These are phyloP conservation scores for Aplocera efformata DNA, from an alignment of 2,888 invertebrate species.

Conservation along the genomic window DNA sequence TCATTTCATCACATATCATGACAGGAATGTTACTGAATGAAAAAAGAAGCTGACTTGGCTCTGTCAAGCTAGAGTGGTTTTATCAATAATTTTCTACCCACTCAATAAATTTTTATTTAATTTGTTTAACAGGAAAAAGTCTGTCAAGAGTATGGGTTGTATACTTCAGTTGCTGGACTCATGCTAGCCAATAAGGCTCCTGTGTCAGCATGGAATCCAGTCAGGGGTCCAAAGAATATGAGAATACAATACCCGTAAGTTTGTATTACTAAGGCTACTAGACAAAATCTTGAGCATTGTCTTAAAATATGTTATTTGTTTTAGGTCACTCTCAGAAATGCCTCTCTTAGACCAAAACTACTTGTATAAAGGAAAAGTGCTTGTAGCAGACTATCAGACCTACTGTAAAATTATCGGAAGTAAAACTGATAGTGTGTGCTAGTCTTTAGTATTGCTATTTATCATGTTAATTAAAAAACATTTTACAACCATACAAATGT, in stretches of 20 bases:
- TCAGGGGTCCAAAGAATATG: slow-evolving; percentile 79
- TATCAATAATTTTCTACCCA: not conserved
- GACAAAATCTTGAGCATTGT: too few species aligned
- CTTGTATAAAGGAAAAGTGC: slow-evolving; percentile 66
- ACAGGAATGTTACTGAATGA: too few species aligned
- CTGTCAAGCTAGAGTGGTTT: too few species aligned
- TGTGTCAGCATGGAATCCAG: slow-evolving; percentile 87
- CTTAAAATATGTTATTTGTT: too few species aligned
- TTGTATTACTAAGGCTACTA: too few species aligned
- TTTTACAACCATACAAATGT: slow-evolving; percentile 1
- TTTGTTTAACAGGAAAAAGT: slow-evolving; percentile 58
- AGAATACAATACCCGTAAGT: slow-evolving; percentile 70
- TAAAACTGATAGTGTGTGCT: slow-evolving; percentile 12
- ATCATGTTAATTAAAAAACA: slow-evolving; percentile 2
- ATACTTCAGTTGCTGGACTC: slow-evolving; percentile 83
- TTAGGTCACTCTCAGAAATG: slow-evolving; percentile 54
- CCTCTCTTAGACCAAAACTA: slow-evolving; percentile 55
- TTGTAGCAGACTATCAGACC: slow-evolving; percentile 70
- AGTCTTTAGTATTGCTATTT: slow-evolving; percentile 1
- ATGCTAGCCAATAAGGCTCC: slow-evolving; percentile 86
- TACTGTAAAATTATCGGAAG: slow-evolving; percentile 66
- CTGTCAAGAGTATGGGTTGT: slow-evolving; percentile 81
- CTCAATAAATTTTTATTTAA: not conserved
- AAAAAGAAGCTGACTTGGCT: too few species aligned
- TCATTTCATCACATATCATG: too few species aligned